Base-by-base conservation (phyloP, 1,140 invertebrate genomes). In the Drosophila dunni region DNA sequence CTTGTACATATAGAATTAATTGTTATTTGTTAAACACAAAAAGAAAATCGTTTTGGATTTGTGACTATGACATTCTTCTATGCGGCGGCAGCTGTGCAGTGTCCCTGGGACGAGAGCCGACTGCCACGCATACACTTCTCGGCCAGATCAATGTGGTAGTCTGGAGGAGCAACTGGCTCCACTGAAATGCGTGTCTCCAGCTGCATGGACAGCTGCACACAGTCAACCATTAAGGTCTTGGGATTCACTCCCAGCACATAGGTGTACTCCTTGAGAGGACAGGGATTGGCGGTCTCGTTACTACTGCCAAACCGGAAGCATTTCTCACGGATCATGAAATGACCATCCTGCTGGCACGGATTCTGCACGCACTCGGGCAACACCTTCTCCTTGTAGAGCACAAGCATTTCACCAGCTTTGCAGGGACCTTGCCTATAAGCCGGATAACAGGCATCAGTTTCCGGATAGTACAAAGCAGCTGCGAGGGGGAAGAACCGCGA, bases 361-460 rank as follows among this genome's bases (percentile, higher is more conserved):
- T 96, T 96, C 5, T 63, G 67, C 2, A 91, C 91, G 77, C 95
- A 96, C 54, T 93, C 92, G 0, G 95, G 95, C 24, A 94, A 92
- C 0, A 93, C 90, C 17, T 93, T 92, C 51, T 93, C 92, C 20
- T 91, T 68, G 2, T 91, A 91, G 3, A 96, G 91, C 13, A 95
- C 86, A 9, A 96, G 83, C 73, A 95, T 94, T 48, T 95, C 75
- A 0, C 91, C 91, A 0, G 63, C 6, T 4, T 81, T 46, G 79
- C 96, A 96, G 0, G 95, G 95, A 0, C 95, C 95, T 81, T 93
- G 93, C 15, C 91, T 91, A 72, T 94, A 96, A 0, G 94, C 94
- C 51, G 93, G 93, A 91, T 94, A 94, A 69, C 96, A 96, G 1
- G 85, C 92, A 68, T 95, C 93, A 4, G 93, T 93, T 13, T 90